Conservation (phyloP, 2,888 invertebrate genomes). For the Calameuta idolon region DNA sequence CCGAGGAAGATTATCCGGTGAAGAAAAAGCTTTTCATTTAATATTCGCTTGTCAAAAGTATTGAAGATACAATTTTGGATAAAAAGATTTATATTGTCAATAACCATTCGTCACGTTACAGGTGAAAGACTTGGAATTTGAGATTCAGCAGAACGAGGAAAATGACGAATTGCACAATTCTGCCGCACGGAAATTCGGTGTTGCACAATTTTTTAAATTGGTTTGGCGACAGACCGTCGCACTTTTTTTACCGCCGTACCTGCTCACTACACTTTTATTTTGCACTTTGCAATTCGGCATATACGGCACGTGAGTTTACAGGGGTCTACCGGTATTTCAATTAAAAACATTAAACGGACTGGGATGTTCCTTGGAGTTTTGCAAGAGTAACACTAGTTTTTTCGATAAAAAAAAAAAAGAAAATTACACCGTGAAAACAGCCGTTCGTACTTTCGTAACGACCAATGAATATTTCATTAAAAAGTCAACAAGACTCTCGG, state of each 20-base stretch:
- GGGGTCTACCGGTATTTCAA: too few species aligned
- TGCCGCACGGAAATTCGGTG: too few species aligned
- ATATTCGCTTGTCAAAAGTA: background rate
- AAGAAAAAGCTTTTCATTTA: background rate
- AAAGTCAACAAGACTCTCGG: too few species aligned
- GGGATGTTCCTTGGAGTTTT: too few species aligned
- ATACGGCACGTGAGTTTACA: constrained; percentile 24
- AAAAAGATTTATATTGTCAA: too few species aligned
- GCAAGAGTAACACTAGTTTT: too few species aligned
- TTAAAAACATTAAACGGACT: too few species aligned
- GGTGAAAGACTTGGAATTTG: constrained; percentile 15
- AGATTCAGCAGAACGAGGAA: background rate
- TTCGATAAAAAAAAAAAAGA: too few species aligned
- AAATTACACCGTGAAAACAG: too few species aligned
- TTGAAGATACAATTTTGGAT: too few species aligned
- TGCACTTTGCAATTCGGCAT: constrained; percentile 33
- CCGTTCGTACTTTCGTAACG: too few species aligned
- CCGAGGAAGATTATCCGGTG: constrained; percentile 29
- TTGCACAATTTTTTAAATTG: background rate
- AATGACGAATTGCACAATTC: too few species aligned
- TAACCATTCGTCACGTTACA: background rate
- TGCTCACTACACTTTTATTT: constrained; percentile 23
- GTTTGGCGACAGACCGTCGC: constrained; percentile 33
- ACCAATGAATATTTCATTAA: background rate
- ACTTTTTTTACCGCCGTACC: constrained; percentile 26